phyloP scores from a whole-genome alignment of 1,140 invertebrate genomes.

The Aphaenogaster rudis region DNA sequence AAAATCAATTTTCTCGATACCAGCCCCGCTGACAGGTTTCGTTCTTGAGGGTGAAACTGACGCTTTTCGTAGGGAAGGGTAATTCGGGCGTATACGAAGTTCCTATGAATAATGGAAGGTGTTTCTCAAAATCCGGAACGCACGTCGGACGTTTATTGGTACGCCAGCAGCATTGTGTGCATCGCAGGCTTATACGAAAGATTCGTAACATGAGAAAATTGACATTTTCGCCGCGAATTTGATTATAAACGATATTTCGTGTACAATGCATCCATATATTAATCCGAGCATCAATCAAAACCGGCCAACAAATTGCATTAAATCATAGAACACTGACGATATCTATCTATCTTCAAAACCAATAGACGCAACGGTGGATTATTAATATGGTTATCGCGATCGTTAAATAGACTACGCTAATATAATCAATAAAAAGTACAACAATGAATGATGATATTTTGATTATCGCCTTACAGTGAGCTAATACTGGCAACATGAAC shows the following conservation, averaged over 20 bases:
- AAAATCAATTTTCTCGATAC: constrained; percentile 77
- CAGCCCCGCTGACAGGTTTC: constrained; percentile 57
- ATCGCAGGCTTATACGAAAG: constrained; percentile 73
- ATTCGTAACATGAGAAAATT: constrained; percentile 62
- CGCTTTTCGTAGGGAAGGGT: constrained; percentile 72
- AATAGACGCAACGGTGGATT: constrained; percentile 10
- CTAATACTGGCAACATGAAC: background rate
- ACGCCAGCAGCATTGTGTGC: constrained; percentile 51
- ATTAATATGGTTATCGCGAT: constrained; percentile 21
- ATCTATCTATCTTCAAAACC: constrained; percentile 4
- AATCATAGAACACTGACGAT: constrained; percentile 1
- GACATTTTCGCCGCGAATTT: constrained; percentile 40
- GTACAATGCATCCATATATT: constrained; percentile 9
- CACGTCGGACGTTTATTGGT: constrained; percentile 70
- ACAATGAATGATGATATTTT: constrained; percentile 10
- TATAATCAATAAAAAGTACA: constrained; percentile 17
- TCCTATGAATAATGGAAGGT: constrained; percentile 84
- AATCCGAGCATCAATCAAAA: constrained; percentile 36
- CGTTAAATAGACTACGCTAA: background rate
- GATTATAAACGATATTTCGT: constrained; percentile 35
- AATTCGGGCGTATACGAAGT: constrained; percentile 76
- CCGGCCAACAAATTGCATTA: constrained; percentile 14
- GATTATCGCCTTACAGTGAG: background rate
- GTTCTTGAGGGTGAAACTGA: constrained; percentile 77
- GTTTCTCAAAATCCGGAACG: constrained; percentile 80